Percentiles rank a stretch among this genome's conserved stretches.
Evolutionary conservation across 2,113 vertebrate species (phyloP).

Genomic region (Callopanchax toddi): DNA sequence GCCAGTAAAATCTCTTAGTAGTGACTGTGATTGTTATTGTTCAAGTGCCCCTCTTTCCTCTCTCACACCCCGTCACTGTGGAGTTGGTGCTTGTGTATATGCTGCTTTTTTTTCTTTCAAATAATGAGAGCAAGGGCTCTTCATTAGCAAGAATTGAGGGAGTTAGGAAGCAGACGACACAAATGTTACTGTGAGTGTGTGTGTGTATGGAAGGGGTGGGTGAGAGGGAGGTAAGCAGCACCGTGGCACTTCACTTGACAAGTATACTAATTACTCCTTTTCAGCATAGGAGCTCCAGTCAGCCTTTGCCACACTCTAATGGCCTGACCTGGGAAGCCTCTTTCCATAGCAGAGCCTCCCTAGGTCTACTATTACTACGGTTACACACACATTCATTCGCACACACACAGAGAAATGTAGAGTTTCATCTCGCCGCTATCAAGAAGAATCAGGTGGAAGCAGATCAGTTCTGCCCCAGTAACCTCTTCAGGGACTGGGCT

Average conservation of each 20-base stretch:
- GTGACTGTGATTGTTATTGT: slow-evolving; percentile 51
- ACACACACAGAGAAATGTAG: slow-evolving; percentile 46
- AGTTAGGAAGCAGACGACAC: slow-evolving; percentile 50
- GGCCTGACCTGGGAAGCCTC: slow-evolving; percentile 87
- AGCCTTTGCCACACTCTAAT: slow-evolving; percentile 89
- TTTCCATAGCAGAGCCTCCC: slow-evolving; percentile 60
- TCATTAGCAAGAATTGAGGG: slow-evolving; percentile 70
- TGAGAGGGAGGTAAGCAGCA: slow-evolving; percentile 89
- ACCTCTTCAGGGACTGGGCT: slow-evolving; percentile 92
- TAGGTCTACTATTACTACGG: slow-evolving; percentile 61
- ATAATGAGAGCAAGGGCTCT: slow-evolving; percentile 71
- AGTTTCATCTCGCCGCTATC: slow-evolving; percentile 78
- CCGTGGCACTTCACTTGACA: slow-evolving; percentile 95
- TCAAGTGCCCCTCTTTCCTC: slow-evolving; percentile 56
- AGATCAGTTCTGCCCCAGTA: slow-evolving; percentile 99
- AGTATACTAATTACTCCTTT: slow-evolving; percentile 99
- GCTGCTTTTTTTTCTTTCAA: slow-evolving; percentile 36
- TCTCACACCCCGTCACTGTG: slow-evolving; percentile 34
- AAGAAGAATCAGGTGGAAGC: slow-evolving; percentile 96
- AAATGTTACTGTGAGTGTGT: slow-evolving; percentile 43
- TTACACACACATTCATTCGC: slow-evolving; percentile 30
- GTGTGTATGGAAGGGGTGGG: slow-evolving; percentile 64
- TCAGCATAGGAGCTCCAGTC: slow-evolving; percentile 90
- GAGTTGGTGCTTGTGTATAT: slow-evolving; percentile 45
- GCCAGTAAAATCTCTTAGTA: slow-evolving; percentile 42